These are phyloP conservation scores for Lissocephala sabroskyi DNA, from an alignment of 2,888 invertebrate genomes.

Conservation along the genomic window DNA sequence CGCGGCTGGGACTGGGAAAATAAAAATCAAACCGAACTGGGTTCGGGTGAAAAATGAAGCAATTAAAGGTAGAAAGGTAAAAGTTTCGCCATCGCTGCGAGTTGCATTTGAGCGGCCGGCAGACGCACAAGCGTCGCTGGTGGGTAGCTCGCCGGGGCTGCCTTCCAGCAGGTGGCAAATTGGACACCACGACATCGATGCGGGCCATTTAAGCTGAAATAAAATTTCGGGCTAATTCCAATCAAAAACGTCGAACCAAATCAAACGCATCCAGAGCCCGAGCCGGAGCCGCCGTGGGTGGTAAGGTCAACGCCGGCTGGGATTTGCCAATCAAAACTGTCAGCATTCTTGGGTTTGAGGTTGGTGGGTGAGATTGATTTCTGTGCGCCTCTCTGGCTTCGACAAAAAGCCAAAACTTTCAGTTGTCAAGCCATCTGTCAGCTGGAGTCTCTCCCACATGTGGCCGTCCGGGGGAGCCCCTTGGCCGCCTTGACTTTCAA, in stretches of 20 bases:
- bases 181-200: neutral
- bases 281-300: no score
- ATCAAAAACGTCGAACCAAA: constrained; percentile 16
- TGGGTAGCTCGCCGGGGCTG: no score
- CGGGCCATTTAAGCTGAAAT: neutral
- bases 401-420: neutral
- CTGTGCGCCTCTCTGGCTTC: neutral
- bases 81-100: no score
- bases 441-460: neutral
- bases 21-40: no score
- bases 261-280: neutral
- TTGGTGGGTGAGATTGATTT: neutral
- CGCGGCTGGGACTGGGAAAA: constrained; percentile 23
- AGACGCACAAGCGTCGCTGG: no score
- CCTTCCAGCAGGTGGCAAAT: constrained; percentile 24
- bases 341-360: neutral
- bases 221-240: constrained; percentile 1
- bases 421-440: neutral
- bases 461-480: neutral
- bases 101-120: no score
- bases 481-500: no score
- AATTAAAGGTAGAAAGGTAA: constrained; percentile 15
- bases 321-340: constrained; percentile 3
- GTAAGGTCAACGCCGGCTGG: no score
- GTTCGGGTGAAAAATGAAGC: constrained; percentile 20